Evolutionary conservation across 2,888 invertebrate species (phyloP).

Genomic region (Mamestra brassicae): DNA sequence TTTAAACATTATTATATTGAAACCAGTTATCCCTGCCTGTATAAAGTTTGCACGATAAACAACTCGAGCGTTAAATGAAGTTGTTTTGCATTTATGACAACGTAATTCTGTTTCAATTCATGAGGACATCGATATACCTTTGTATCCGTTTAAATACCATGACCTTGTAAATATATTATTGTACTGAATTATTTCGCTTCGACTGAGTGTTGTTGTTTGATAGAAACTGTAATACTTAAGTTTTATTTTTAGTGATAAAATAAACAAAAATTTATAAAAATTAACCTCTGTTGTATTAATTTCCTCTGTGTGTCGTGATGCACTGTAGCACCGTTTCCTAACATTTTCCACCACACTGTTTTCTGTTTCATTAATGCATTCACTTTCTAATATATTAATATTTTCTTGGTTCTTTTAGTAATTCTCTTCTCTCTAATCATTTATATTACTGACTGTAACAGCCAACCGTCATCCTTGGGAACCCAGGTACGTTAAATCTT

Average conservation of each 20-base stretch:
- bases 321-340: conserved; percentile 83
- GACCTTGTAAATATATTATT: conserved; percentile 88
- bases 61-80: conserved; percentile 62
- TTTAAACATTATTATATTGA: conserved; percentile 67
- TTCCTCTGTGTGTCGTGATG: conserved; percentile 80
- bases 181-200: conserved; percentile 88
- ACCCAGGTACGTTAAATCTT: conserved; percentile 70
- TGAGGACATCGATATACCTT: conserved; percentile 69
- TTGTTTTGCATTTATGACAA: conserved; percentile 85
- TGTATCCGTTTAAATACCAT: conserved; percentile 75
- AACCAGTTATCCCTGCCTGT: conserved; percentile 68
- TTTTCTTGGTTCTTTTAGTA: conserved; percentile 78
- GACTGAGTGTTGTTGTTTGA: conserved; percentile 90
- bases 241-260: conserved; percentile 91
- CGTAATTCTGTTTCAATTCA: conserved; percentile 77
- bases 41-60: conserved; percentile 54
- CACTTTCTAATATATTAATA: conserved; percentile 83
- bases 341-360: conserved; percentile 78
- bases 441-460: conserved; percentile 68
- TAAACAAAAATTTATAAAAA: conserved; percentile 88
- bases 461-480: conserved; percentile 68
- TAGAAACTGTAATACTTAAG: conserved; percentile 90
- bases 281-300: conserved; percentile 75
- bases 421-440: conserved; percentile 63
- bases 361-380: conserved; percentile 77